These are phyloP conservation scores for Neomorphus geoffroyi DNA, from an alignment of 2,797 vertebrate species.

Conservation along the genomic window DNA sequence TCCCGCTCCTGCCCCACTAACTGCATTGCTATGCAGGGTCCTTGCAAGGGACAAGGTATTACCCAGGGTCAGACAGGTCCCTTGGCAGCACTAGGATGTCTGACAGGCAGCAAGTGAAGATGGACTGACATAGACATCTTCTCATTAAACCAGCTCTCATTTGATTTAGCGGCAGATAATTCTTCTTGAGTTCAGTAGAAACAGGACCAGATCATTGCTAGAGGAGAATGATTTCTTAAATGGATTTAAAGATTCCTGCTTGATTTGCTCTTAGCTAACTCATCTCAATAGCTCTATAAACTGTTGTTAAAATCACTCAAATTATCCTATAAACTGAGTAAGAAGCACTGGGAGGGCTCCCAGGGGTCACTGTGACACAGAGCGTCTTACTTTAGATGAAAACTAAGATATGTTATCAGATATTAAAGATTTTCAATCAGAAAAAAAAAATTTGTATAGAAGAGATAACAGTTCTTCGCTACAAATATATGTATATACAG, in stretches of 20 bases:
- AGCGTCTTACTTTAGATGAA: too few relatives aligned
- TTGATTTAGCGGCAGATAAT: not conserved
- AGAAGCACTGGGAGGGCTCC: not conserved
- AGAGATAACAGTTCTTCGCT: too few relatives aligned
- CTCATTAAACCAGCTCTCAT: not conserved
- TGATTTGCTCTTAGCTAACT: not conserved
- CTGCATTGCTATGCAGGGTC: not conserved
- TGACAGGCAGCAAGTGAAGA: fast-evolving
- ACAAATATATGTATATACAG: too few relatives aligned
- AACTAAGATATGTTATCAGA: too few relatives aligned
- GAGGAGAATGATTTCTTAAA: not conserved
- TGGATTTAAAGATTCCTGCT: not conserved
- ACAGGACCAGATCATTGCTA: not conserved
- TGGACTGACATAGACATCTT: not conserved
- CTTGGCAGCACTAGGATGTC: not conserved
- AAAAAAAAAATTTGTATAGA: too few relatives aligned
- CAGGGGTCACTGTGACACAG: too few relatives aligned
- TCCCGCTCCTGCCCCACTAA: not conserved
- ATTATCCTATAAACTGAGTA: not conserved
- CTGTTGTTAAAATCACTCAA: not conserved
- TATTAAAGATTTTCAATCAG: too few relatives aligned
- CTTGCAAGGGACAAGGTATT: not conserved
- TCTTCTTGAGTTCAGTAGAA: not conserved
- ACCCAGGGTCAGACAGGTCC: not conserved
- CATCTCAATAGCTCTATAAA: not conserved